Base-by-base conservation (phyloP, 1,140 invertebrate species). In the Idris sp. region DNA sequence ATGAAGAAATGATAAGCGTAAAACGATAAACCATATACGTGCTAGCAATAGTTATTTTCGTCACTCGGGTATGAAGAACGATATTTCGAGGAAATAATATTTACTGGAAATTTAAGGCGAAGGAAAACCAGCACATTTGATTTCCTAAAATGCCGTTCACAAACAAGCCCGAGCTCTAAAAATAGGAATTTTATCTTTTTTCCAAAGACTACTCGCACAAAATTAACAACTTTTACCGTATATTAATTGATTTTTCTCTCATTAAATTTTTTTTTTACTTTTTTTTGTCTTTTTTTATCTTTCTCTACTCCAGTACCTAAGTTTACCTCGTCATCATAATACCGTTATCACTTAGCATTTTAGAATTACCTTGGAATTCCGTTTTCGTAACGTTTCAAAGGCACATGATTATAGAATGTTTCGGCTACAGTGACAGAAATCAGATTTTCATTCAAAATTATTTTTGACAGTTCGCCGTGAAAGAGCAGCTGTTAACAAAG, bases 351-450 rank as follows among this genome's bases (percentile, higher is more conserved):
- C 77, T 74, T 65, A 67, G 44, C 54, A 41, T 67, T 79, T 74
- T 64, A 77, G 62, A 76, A n/a, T n/a, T n/a, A n/a, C 73, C 74
- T 74, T 74, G 49, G 62, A 68, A 67, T 74, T 30, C 67, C 74
- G 71, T 74, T 74, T 49, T 72, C 30, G 38, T 31, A 74, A 79
- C 53, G 53, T 81, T 62, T 79, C 74, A 51, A 85, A 85, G 83
- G 83, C 83, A 85, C 83, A 31, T 64, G 62, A 62, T 43, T 16
- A 77, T 58, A 56, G 65, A 67, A 58, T 18, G 38, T 67, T 56
- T 53, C 53, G 16, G 43, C 43, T 38, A 40, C 35, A 33, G 53
- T 58, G 44, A 65, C 54, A 65, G 53, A n/a, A n/a, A n/a, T n/a
- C n/a, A n/a, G n/a, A n/a, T n/a, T n/a, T n/a, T n/a, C n/a, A n/a